Base-by-base conservation (phyloP, 2,888 invertebrate species). In the Ormyrus labotus region DNA sequence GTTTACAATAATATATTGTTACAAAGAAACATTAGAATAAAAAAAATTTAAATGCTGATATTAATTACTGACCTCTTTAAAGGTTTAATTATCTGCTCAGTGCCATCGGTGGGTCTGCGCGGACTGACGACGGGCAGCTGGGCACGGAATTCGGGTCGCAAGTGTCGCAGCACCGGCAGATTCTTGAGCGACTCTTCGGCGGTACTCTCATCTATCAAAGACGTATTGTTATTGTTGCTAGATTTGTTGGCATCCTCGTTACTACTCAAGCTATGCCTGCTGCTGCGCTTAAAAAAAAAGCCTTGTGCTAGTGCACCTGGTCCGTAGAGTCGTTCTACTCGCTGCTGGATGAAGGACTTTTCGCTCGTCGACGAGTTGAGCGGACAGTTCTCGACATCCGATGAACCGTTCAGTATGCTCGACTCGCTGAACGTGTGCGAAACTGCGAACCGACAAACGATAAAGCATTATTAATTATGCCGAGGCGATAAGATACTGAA, bases 241-340 rank as follows among this genome's bases (percentile, higher is more conserved):
- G 89, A 87, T 77, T 88, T 89, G 79, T 87, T 87, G 68, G 87
- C 83, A 73, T 85, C 85, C 19, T 88, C 86, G 78, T 86, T 83
- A 47, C 71, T 71, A 85, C 91, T 84, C 88, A 91, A 84, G 91
- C 92, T 84, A 91, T 92, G 85, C 11, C 10, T 47, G 47, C 85
- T 83, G 83, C 87, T 86, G 51, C 90, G 89, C 78, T 90, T 90
- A 83, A 88, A 89, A 89, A 96, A 95, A 89, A 96, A 96, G 0
- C 96, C 96, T 89, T 96, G 96, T 1, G 96, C 96, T 53, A 97
- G 89, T 1, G 97, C 96, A 5, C 96, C 96, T 5, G 96, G 96
- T 0, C 97, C 97, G 88, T 97, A 97, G 2, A 97, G 91, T 72
- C 97, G 92, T 87, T 97, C 97, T 0, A 97, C 97, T 64, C 97